phyloP scores from a whole-genome alignment of 1,140 invertebrate genomes.

The Trichogramma pretiosum region DNA sequence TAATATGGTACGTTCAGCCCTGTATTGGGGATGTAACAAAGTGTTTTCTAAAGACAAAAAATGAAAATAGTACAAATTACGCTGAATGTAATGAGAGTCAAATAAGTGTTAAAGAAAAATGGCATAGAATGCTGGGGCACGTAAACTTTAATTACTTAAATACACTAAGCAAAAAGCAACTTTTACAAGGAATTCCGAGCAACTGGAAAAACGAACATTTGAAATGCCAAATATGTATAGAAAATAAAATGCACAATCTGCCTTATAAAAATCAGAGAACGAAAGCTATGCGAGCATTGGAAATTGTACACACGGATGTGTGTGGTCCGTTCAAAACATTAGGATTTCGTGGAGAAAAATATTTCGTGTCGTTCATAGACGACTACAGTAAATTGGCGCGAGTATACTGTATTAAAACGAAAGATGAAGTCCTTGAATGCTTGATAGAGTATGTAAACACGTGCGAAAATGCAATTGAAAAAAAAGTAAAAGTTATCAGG shows the following conservation, averaged over 20 bases:
- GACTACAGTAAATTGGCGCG: too few relatives aligned
- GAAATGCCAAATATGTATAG: slow-evolving; percentile 19
- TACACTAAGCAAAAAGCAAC: slow-evolving; percentile 17
- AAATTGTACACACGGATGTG: too few relatives aligned
- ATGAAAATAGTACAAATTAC: slow-evolving; percentile 8
- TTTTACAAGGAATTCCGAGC: slow-evolving; percentile 15
- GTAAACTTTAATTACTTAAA: slow-evolving; percentile 24
- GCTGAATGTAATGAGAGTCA: slow-evolving; percentile 5
- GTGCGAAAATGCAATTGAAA: too few relatives aligned
- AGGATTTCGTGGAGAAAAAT: slow-evolving; percentile 14
- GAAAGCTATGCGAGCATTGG: slow-evolving; percentile 12
- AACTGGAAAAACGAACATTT: too few relatives aligned
- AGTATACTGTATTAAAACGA: too few relatives aligned
- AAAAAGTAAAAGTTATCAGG: slow-evolving; percentile 23
- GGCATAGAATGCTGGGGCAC: slow-evolving; percentile 19
- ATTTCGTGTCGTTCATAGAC: slow-evolving; percentile 20
- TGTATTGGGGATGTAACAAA: too few relatives aligned
- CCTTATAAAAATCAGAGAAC: slow-evolving; percentile 17
- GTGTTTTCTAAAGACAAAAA: too few relatives aligned
- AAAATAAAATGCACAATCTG: slow-evolving; percentile 19
- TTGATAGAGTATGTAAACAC: too few relatives aligned
- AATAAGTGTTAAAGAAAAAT: slow-evolving; percentile 20
- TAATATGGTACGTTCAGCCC: too few relatives aligned
- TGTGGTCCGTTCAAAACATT: slow-evolving; percentile 14
- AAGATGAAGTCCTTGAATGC: too few relatives aligned